These are phyloP conservation scores for Elaphurus davidianus DNA, from an alignment of 2,113 vertebrate species.

Conservation along the genomic window DNA sequence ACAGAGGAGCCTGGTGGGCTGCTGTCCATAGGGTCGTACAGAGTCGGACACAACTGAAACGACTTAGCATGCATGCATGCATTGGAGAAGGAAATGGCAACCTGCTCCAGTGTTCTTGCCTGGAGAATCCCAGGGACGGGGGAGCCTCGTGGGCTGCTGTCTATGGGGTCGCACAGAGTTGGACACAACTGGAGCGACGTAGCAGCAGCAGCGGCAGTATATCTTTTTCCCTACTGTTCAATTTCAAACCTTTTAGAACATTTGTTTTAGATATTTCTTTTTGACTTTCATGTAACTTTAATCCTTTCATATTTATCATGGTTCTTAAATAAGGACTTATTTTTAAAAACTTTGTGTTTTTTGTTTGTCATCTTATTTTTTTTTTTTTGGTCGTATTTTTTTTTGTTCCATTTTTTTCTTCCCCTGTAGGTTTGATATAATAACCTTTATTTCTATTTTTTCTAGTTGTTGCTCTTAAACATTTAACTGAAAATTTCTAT, in stretches of 20 bases:
- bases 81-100: neutral
- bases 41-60: accelerated
- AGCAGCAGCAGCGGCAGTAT: neutral
- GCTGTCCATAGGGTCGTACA: accelerated
- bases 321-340: neutral
- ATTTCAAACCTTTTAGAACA: neutral
- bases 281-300: neutral
- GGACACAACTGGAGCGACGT: accelerated
- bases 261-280: neutral
- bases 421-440: neutral
- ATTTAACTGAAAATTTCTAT: neutral
- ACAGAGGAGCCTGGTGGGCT: neutral
- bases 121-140: too few species aligned
- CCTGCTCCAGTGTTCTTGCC: neutral
- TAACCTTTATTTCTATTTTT: neutral
- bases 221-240: neutral
- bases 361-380: neutral
- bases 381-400: neutral
- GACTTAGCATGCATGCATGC: neutral
- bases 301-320: neutral
- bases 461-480: neutral
- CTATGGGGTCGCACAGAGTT: neutral
- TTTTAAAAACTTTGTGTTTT: neutral
- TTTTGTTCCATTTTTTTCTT: neutral
- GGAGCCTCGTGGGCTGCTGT: neutral